Evolutionary conservation across 2,113 vertebrate genomes (phyloP), one percentile per base, ranked within the genome.

Genomic region (Hippocampus zosterae): DNA sequence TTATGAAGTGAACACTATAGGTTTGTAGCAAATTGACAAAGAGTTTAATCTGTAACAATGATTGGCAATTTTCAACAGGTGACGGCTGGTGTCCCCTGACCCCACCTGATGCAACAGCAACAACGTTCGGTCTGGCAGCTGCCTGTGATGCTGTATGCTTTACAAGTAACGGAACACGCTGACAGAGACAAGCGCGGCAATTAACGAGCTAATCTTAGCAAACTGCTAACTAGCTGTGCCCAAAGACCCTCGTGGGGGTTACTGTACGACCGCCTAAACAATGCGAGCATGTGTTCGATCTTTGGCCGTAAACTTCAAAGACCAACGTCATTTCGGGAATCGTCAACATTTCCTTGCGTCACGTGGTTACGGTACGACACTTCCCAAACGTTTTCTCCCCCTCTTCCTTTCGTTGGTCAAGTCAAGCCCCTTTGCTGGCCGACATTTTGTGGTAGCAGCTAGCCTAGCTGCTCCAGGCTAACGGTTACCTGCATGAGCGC

Each of bases 361-460:
- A 62, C 60, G 6, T 19, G 46, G 16, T 16, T 8, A 23, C 44
- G 5, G 60, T 13, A 33, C 59, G 59, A 33, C 40, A 25, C 63
- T 21, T 11, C 25, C 41, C 7, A 71, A 67, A 72, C 75, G 63
- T 8, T 46, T 79, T 48, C 64, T 78, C 65, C 48, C 53, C 25
- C 65, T 78, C 55, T 65, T 50, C 82, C 79, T 65, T 53, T 33
- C 21, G 69, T 68, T 77, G 81, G 81, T 80, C 80, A 87, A 60
- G 75, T 73, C 40, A 5, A 48, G 44, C 48, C 53, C 53, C 75
- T 71, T 64, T 76, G 69, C 93, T 93, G 95, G 94, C 94, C 89
- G 95, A 97, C 95, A 97, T 96, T 93, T 95, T 95, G 95, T 95
- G 88, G 91, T 90, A 77, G 81, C 72, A 66, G 84, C 83, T 84